Base-by-base conservation (phyloP, 2,888 invertebrate species). In the Ganaspis brasiliensis region DNA sequence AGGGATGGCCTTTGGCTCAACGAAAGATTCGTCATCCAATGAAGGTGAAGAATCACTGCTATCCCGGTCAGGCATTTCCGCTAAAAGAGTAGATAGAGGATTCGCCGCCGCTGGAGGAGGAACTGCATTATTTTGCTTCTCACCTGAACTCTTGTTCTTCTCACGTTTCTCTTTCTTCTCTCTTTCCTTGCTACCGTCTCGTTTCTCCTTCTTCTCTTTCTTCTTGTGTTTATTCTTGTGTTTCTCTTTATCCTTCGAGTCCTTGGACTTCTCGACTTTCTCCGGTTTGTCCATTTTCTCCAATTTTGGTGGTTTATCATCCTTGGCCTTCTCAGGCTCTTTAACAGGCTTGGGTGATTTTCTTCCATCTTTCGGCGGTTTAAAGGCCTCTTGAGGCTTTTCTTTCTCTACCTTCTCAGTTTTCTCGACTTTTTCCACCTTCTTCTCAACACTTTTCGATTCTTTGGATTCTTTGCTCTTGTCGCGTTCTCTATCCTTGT, bases 131-230 rank as follows among this genome's bases (percentile, higher is more conserved):
- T 82, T 87, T 72, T 87, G 87, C 72, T 91, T 91, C 9, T 88
- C 89, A 6, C 19, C 78, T n/a, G 84, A 79, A 12, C 85, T 86
- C 52, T 91, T 92, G 12, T 89, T 87, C 59, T 90, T 90, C 10
- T 91, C 92, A 19, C 90, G 89, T 63, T 89, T 89, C 16, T 88
- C 88, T 40, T 87, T 89, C 56, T 87, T 90, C 37, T 94, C 94
- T 83, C 94, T 93, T 63, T 94, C 94, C 85, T 94, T 94, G 63
- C 94, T 94, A 84, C 94, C 93, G 19, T 95, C 95, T 87, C 94
- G 93, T 74, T 93, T 93, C 86, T 94, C 95, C 85, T 95, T 95
- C 81, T 90, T 91, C 14, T 93, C 93, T 79, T 92, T 92, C 82
- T 93, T 93, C 83, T 93, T 93, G 82, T 93, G 93, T 79, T 93